Conservation (phyloP, 2,113 vertebrate species). For the Sylvicapra grimmia region DNA sequence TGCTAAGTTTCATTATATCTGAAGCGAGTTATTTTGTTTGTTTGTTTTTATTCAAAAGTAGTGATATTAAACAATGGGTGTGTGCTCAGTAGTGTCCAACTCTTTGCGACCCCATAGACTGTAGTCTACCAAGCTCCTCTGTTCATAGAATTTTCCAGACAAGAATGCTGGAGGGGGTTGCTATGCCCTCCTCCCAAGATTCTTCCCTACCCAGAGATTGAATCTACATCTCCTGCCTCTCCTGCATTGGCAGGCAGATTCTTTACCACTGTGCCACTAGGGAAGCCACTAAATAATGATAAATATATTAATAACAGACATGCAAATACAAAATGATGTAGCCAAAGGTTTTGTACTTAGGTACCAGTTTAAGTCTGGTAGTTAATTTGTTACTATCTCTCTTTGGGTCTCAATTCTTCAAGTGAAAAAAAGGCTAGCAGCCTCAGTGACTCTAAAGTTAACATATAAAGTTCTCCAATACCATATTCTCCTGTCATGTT, state of each 20-base stretch:
- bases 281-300: neutral
- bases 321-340: neutral
- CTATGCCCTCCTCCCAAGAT: neutral
- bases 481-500: neutral
- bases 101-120: neutral
- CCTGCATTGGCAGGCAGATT: neutral
- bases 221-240: neutral
- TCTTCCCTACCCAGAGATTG: neutral
- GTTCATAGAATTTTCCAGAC: neutral
- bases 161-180: neutral
- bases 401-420: neutral
- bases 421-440: neutral
- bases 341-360: neutral
- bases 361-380: neutral
- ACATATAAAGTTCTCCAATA: neutral
- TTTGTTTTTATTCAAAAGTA: neutral
- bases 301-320: neutral
- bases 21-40: neutral
- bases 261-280: neutral
- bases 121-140: neutral
- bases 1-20: neutral
- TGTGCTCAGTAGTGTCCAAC: neutral
- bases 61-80: neutral
- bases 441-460: neutral
- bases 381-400: neutral